Percentiles rank a stretch among this genome's conserved stretches.
Evolutionary conservation across 2,113 vertebrate genomes (phyloP).

Genomic region (Serilophus lunatus): DNA sequence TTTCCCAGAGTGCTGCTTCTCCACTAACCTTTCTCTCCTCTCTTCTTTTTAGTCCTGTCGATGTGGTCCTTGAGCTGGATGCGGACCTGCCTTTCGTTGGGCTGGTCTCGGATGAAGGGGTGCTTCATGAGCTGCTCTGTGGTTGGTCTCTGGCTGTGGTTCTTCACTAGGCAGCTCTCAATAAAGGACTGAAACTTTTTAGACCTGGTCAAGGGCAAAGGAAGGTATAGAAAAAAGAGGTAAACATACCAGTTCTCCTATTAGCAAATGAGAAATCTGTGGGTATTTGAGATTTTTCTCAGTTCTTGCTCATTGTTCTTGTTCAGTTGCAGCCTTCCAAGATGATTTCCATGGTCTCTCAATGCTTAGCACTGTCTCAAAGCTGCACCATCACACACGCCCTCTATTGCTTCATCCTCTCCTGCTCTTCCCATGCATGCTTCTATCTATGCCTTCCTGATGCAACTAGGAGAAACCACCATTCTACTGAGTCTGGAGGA

Average conservation of each 20-base stretch:
- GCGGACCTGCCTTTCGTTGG: constrained; percentile 95
- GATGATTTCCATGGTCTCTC: neutral
- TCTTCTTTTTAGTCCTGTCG: constrained; percentile 96
- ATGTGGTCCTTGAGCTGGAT: constrained; percentile 99
- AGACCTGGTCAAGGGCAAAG: constrained; percentile 78
- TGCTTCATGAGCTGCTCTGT: constrained; percentile 98
- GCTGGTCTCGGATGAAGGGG: constrained; percentile 94
- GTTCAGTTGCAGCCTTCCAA: neutral
- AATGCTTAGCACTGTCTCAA: neutral
- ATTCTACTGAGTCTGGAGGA: neutral
- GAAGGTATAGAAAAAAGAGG: neutral
- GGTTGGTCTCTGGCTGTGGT: constrained; percentile 92
- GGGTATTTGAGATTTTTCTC: neutral
- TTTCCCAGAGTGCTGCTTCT: neutral
- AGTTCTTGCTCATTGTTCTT: neutral
- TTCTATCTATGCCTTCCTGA: neutral
- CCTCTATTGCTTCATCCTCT: neutral
- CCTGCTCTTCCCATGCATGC: neutral
- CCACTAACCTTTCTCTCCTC: constrained; percentile 87
- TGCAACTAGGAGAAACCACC: neutral
- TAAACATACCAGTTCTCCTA: rapidly evolving
- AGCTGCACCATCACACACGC: neutral
- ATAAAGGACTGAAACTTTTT: constrained; percentile 99
- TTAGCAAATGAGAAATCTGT: neutral
- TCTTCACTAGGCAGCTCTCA: constrained; percentile 97